Evolutionary conservation across 2,888 invertebrate genomes (phyloP).

Genomic region (Ditylenchus weischeri): DNA sequence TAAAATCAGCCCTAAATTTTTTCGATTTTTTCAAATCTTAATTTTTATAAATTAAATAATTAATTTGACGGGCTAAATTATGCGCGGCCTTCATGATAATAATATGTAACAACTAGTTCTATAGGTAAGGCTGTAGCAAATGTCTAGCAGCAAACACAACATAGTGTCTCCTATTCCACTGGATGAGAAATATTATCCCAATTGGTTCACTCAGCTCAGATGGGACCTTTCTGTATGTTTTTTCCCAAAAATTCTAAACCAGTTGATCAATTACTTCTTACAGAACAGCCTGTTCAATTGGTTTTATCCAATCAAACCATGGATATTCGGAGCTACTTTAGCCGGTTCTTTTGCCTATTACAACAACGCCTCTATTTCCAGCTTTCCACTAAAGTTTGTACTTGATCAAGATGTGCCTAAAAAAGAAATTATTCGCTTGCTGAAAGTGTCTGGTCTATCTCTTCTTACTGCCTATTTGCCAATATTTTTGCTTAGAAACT

Average conservation of each 20-base stretch:
- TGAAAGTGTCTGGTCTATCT: slow-evolving; percentile 16
- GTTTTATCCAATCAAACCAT: slow-evolving; percentile 32
- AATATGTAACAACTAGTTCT: too few relatives aligned
- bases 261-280: slow-evolving; percentile 5
- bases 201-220: not conserved
- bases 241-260: not conserved
- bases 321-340: slow-evolving; percentile 24
- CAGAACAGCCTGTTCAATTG: slow-evolving; percentile 33
- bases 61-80: too few relatives aligned
- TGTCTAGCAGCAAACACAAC: too few relatives aligned
- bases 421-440: not conserved
- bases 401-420: not conserved
- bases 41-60: too few relatives aligned
- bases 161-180: slow-evolving; percentile 1
- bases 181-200: not conserved
- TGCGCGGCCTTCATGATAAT: too few relatives aligned
- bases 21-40: too few relatives aligned
- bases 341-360: slow-evolving; percentile 23
- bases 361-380: not conserved
- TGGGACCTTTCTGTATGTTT: slow-evolving; percentile 10
- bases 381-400: not conserved
- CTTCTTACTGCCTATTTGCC: slow-evolving; percentile 31
- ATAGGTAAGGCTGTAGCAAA: too few relatives aligned
- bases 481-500: slow-evolving; percentile 38
- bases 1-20: too few relatives aligned